phyloP scores from a whole-genome alignment of 2,888 invertebrate genomes.

The Agonopterix subpropinquella region DNA sequence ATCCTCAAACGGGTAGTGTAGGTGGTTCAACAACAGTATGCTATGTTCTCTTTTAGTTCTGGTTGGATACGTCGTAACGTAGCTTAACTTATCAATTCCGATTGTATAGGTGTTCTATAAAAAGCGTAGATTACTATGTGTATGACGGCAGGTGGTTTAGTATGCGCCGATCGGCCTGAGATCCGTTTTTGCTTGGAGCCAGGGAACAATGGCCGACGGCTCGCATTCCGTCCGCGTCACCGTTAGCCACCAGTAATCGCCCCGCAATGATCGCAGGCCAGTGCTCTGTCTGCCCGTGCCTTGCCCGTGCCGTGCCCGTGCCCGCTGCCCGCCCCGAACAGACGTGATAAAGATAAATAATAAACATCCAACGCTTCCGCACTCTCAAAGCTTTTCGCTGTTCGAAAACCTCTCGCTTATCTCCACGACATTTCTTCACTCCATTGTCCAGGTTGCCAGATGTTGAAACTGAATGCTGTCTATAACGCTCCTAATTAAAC shows the following conservation, averaged over 20 bases:
- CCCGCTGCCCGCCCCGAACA: neutral
- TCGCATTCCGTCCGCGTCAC: conserved; percentile 60
- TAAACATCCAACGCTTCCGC: conserved; percentile 27
- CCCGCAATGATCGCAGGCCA: conserved; percentile 35
- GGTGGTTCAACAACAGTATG: too few relatives aligned
- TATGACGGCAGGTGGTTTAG: conserved; percentile 42
- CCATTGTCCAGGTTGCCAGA: conserved; percentile 6
- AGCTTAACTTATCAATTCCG: neutral
- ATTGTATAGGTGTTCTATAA: neutral
- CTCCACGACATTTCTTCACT: conserved; percentile 5
- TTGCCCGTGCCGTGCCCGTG: neutral
- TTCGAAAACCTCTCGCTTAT: conserved; percentile 9
- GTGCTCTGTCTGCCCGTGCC: neutral
- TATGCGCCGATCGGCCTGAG: conserved; percentile 44
- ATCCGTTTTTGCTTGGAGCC: conserved; percentile 51
- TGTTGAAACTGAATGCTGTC: conserved; percentile 1
- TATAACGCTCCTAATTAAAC: conserved; percentile 14
- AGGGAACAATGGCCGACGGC: conserved; percentile 59
- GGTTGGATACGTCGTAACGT: too few relatives aligned
- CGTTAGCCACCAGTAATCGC: conserved; percentile 57
- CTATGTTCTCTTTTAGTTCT: too few relatives aligned
- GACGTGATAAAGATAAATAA: conserved; percentile 16
- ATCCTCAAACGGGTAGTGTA: too few relatives aligned
- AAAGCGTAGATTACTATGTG: conserved; percentile 8
- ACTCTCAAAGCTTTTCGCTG: conserved; percentile 6